Evolutionary conservation across 2,113 vertebrate genomes (phyloP), one percentile per base, ranked within the genome.

Genomic region (Aix galericulata): DNA sequence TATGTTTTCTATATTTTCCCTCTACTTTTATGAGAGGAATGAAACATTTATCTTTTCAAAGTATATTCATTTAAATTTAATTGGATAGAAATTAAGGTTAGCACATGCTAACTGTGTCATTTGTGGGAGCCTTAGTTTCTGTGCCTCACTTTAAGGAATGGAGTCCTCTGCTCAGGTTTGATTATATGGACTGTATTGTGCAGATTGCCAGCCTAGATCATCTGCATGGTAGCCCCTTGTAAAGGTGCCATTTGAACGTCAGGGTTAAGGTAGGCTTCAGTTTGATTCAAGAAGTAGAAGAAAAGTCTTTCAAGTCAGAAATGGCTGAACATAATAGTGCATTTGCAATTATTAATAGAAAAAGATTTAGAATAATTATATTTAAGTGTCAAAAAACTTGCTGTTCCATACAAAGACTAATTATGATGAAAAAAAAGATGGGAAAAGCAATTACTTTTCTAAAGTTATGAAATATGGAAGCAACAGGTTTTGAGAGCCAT

Each of bases 31-130:
- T 53, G 31, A 71, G 13, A 83, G 8, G 14, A 77, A 71, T 55
- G 8, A 71, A 69, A 31, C 1, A 29, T 38, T 34, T 69, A 46
- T 48, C 9, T 2, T 59, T 88, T 69, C 63, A 7, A 60, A 29
- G 52, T 6, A 32, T 53, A 34, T 29, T 56, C 2, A 11, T 23
- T 75, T 74, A 60, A 48, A 82, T 27, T 50, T 94, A 60, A 53
- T 31, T 36, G 23, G 29, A 13, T 55, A 60, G 8, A 12, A 4
- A 58, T 40, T 58, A 32, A 77, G 53, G 32, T 40, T 84, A 75
- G 10, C 44, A 34, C 1, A 5, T 32, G 9, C 8, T 73, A 34
- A 8, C 8, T 34, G 8, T 1, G 5, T 13, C 17, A n/a, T 12
- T 42, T 13, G 36, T 22, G 11, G 18, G 82, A 86, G 27, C 21